Conservation (phyloP, 2,797 vertebrate species). For the Falco rusticolus region DNA sequence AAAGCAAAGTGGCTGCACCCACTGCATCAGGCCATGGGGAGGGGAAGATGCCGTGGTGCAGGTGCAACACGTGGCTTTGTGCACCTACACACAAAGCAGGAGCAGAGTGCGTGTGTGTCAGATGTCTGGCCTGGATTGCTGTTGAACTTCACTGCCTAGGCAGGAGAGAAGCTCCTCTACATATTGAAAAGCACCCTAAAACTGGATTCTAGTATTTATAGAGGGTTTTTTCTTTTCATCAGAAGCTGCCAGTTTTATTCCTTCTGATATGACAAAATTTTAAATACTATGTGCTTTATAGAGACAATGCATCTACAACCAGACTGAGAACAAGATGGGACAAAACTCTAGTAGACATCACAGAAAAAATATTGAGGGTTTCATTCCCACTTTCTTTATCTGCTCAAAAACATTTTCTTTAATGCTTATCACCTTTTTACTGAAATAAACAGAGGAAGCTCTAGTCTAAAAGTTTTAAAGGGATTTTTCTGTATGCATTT, state of each 20-base stretch:
- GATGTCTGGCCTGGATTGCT: background rate
- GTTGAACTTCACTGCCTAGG: background rate
- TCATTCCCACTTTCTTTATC: background rate
- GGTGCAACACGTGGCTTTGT: background rate
- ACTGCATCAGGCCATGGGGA: fast-evolving
- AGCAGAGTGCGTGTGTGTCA: background rate
- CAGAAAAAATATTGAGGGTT: background rate
- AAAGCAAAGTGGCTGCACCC: background rate
- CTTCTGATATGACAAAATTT: background rate
- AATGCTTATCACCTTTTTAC: background rate
- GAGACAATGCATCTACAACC: background rate
- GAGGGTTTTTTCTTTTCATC: background rate
- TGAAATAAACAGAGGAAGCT: background rate
- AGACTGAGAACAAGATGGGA: background rate
- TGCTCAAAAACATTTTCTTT: background rate
- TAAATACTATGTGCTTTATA: background rate
- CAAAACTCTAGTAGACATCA: background rate
- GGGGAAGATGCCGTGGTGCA: background rate
- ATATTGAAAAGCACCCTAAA: background rate
- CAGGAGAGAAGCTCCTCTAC: background rate
- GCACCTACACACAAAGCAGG: background rate
- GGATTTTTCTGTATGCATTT: background rate
- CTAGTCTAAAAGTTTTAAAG: background rate
- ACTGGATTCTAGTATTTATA: background rate
- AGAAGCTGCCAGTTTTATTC: background rate